A percentile compares a stretch with the other conserved stretches of the same genome.
phyloP scores from a whole-genome alignment of 2,797 vertebrate genomes.

The Loriculus beryllinus region DNA sequence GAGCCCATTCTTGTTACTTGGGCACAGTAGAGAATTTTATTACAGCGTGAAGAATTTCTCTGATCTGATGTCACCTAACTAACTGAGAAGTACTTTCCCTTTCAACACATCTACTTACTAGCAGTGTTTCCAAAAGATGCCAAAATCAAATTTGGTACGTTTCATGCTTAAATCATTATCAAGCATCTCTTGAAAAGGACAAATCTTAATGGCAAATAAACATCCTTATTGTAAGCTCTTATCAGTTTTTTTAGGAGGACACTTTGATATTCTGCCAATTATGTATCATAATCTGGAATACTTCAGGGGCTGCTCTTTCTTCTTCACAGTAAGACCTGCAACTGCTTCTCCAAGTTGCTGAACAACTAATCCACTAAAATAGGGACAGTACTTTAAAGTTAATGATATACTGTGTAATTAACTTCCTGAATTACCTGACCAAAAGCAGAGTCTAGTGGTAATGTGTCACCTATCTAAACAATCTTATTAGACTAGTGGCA shows the following conservation, averaged over 20 bases:
- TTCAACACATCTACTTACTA: not conserved
- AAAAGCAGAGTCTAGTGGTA: not conserved
- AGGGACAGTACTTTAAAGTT: not conserved
- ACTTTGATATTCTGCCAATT: constrained; percentile 17
- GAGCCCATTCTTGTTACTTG: not conserved
- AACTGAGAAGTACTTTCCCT: not conserved
- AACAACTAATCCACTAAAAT: not conserved
- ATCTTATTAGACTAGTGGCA: not conserved
- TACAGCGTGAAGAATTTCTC: not conserved
- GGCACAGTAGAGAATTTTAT: not conserved
- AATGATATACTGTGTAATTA: not conserved
- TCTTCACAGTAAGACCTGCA: not conserved
- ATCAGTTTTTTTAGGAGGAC: not conserved
- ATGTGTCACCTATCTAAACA: not conserved
- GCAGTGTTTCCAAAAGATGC: not conserved
- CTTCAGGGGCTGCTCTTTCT: not conserved
- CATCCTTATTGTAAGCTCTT: not conserved
- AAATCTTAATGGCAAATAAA: not conserved
- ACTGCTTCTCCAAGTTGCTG: not conserved
- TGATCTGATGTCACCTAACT: not conserved
- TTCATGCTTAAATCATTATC: constrained; percentile 6
- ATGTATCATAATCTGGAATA: not conserved
- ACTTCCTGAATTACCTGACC: not conserved
- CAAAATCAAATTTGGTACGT: not conserved
- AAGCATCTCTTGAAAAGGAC: not conserved